These are phyloP conservation scores for Rhyacophila brunnea DNA, from an alignment of 1,140 invertebrate genomes.

Conservation along the genomic window DNA sequence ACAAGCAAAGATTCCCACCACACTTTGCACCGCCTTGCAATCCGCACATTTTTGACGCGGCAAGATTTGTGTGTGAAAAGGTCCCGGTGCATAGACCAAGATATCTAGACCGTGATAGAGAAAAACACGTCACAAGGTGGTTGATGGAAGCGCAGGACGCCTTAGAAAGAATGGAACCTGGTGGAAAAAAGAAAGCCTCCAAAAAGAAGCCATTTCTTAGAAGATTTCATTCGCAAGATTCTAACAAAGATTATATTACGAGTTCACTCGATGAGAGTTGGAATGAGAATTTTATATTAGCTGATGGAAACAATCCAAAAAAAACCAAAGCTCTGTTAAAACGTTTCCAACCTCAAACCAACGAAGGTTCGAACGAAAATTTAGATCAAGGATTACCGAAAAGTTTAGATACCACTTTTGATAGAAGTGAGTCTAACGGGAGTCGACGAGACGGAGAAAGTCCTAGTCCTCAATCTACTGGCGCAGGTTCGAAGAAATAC, in stretches of 20 bases:
- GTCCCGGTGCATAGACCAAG: conserved; percentile 41
- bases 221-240: conserved; percentile 41
- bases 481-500: conserved; percentile 37
- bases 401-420: conserved; percentile 16
- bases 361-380: conserved; percentile 9
- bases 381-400: conserved; percentile 13
- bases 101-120: conserved; percentile 50
- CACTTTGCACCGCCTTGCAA: conserved; percentile 46
- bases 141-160: conserved; percentile 54
- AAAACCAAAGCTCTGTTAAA: conserved; percentile 44
- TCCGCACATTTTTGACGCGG: conserved; percentile 54
- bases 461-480: conserved; percentile 18
- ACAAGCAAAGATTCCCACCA: conserved; percentile 46
- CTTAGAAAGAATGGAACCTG: conserved; percentile 46
- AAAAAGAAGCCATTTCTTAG: conserved; percentile 42
- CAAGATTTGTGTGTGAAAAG: conserved; percentile 50
- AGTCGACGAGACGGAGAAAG: conserved; percentile 17
- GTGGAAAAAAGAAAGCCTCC: conserved; percentile 42
- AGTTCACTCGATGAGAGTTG: conserved; percentile 47
- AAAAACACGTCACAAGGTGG: conserved; percentile 51
- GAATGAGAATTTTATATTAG: conserved; percentile 52
- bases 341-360: conserved; percentile 26
- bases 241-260: conserved; percentile 39
- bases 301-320: conserved; percentile 46
- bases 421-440: conserved; percentile 29